These are phyloP conservation scores for Scolanthus callimorphus DNA, from an alignment of 92 coral and sea anemone species.

Conservation along the genomic window DNA sequence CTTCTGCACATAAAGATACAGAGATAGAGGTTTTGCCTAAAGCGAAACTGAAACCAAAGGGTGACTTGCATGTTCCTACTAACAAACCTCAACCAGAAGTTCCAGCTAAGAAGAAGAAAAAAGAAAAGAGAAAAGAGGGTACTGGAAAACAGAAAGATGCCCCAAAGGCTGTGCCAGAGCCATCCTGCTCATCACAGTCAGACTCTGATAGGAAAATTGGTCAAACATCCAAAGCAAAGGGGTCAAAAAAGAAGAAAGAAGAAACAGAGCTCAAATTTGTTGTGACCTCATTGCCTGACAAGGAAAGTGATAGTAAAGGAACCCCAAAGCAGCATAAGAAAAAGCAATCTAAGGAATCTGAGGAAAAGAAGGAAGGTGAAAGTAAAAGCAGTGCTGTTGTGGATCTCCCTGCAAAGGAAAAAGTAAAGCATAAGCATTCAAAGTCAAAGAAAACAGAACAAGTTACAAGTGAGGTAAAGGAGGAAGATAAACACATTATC, in stretches of 20 bases:
- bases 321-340: not conserved
- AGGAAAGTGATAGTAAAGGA: not conserved
- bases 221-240: constrained; percentile 4
- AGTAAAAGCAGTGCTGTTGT: not conserved
- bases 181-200: not conserved
- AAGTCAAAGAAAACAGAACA: constrained; percentile 47
- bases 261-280: not conserved
- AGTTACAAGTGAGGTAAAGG: constrained; percentile 51
- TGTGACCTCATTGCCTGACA: not conserved
- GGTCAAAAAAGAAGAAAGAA: constrained; percentile 7
- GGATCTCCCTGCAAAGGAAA: constrained; percentile 4
- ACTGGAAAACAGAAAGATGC: constrained; percentile 13
- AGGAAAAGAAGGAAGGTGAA: not conserved
- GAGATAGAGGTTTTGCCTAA: not conserved
- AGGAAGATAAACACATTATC: constrained; percentile 79
- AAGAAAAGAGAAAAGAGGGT: too few relatives aligned
- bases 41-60: too few relatives aligned
- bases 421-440: constrained; percentile 40
- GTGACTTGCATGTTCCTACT: too few relatives aligned
- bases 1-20: not conserved
- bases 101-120: not conserved
- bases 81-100: not conserved
- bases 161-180: not conserved
- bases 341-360: not conserved
- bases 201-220: too few relatives aligned